A percentile compares a stretch with the other conserved stretches of the same genome.
phyloP scores from a whole-genome alignment of 2,888 invertebrate genomes.

The Cryptus armator region DNA sequence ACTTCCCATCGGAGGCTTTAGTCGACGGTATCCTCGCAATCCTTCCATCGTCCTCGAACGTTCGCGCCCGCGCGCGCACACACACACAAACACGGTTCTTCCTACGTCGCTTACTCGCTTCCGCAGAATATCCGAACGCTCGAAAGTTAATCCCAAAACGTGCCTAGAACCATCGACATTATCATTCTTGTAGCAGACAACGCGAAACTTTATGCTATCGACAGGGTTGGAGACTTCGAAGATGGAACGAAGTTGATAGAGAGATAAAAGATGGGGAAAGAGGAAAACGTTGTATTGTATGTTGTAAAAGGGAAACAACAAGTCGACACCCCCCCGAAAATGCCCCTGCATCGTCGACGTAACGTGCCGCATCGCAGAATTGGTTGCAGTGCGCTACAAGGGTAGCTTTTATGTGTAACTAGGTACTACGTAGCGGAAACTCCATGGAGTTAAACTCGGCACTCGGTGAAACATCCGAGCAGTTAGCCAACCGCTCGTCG shows the following conservation, averaged over 20 bases:
- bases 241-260: slow-evolving; percentile 5
- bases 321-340: slow-evolving; percentile 19
- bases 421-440: slow-evolving; percentile 25
- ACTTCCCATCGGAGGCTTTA: slow-evolving; percentile 51
- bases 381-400: slow-evolving; percentile 10
- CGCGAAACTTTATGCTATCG: slow-evolving; percentile 75
- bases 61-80: slow-evolving; percentile 34
- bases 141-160: slow-evolving; percentile 81
- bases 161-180: slow-evolving; percentile 79
- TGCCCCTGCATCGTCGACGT: slow-evolving; percentile 10
- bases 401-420: slow-evolving; percentile 22
- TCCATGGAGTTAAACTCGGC: slow-evolving; percentile 8
- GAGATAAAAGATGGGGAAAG: slow-evolving; percentile 8
- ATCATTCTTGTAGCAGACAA: slow-evolving; percentile 82
- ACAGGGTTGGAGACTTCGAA: slow-evolving; percentile 24
- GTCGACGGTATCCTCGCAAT: slow-evolving; percentile 34
- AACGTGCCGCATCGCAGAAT: slow-evolving; percentile 34
- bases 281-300: neutral
- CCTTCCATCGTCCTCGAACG: slow-evolving; percentile 34
- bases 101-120: slow-evolving; percentile 21
- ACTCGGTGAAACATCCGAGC: slow-evolving; percentile 18
- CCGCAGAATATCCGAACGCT: slow-evolving; percentile 57
- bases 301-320: slow-evolving; percentile 2
- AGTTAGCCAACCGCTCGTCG: slow-evolving; percentile 28
- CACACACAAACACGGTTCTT: slow-evolving; percentile 32